These are phyloP conservation scores for Peromyscus aztecus DNA, from an alignment of 2,797 vertebrate genomes.

Conservation along the genomic window DNA sequence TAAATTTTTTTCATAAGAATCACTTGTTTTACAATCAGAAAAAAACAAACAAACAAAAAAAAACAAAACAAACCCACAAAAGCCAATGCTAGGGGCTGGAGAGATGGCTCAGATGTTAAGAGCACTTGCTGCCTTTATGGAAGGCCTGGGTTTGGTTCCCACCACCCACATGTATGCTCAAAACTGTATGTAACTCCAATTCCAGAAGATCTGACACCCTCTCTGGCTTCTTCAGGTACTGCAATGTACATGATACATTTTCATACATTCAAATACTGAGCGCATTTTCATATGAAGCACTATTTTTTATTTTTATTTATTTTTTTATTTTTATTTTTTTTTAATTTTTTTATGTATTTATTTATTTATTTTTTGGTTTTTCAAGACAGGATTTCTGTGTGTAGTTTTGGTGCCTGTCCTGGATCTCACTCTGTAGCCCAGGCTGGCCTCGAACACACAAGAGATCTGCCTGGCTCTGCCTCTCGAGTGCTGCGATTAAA, in stretches of 20 bases:
- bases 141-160: background rate
- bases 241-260: background rate
- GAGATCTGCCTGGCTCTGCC: no score
- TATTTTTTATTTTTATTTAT: no score
- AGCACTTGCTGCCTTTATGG: background rate
- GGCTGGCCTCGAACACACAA: no score
- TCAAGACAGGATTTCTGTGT: no score
- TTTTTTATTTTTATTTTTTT: no score
- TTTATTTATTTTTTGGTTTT: no score
- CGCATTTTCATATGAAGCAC: background rate
- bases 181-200: background rate
- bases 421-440: no score
- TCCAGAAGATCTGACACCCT: background rate
- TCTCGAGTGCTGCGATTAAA: no score
- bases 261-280: background rate
- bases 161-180: background rate
- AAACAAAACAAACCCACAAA: background rate
- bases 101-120: background rate
- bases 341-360: no score
- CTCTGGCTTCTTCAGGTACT: background rate
- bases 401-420: no score
- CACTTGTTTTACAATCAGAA: background rate
- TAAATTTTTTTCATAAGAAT: background rate
- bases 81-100: background rate
- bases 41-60: background rate